Conservation (phyloP, 2,888 invertebrate genomes). For the Clitarchus hookeri region DNA sequence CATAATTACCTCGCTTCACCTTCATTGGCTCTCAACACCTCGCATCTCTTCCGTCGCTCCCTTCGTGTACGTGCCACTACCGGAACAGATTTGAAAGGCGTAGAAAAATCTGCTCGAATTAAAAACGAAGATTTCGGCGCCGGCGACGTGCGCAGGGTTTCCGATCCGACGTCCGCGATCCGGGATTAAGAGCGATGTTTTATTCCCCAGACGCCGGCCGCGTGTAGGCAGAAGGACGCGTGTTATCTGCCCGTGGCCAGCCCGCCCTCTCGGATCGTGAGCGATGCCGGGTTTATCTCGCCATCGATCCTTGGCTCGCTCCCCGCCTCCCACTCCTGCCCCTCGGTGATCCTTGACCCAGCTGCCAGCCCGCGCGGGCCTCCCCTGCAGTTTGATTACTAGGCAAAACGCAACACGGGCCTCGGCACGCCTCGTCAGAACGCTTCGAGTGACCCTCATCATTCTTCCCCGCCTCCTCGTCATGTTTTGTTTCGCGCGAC, state of each 20-base stretch:
- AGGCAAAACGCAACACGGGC: background rate
- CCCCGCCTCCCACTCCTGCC: too few species aligned
- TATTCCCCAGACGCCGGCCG: background rate
- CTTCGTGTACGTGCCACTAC: too few species aligned
- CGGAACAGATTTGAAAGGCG: too few species aligned
- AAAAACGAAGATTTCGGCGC: too few species aligned
- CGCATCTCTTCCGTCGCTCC: too few species aligned
- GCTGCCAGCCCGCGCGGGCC: background rate
- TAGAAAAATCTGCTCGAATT: too few species aligned
- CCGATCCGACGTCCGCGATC: too few species aligned
- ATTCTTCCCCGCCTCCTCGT: background rate
- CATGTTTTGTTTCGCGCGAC: background rate
- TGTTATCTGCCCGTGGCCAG: background rate
- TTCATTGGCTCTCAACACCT: too few species aligned
- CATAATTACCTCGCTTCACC: too few species aligned
- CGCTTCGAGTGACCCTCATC: background rate
- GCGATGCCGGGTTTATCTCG: background rate
- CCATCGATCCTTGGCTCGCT: background rate
- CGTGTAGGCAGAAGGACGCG: background rate
- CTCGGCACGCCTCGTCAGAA: background rate
- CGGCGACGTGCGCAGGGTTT: too few species aligned
- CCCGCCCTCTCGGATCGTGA: background rate
- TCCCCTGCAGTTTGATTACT: background rate
- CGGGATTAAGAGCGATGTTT: background rate
- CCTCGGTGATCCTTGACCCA: background rate